A percentile compares a stretch with the other conserved stretches of the same genome.
Evolutionary conservation across 2,888 invertebrate genomes (phyloP).

Genomic region (Miltochrista miniata): DNA sequence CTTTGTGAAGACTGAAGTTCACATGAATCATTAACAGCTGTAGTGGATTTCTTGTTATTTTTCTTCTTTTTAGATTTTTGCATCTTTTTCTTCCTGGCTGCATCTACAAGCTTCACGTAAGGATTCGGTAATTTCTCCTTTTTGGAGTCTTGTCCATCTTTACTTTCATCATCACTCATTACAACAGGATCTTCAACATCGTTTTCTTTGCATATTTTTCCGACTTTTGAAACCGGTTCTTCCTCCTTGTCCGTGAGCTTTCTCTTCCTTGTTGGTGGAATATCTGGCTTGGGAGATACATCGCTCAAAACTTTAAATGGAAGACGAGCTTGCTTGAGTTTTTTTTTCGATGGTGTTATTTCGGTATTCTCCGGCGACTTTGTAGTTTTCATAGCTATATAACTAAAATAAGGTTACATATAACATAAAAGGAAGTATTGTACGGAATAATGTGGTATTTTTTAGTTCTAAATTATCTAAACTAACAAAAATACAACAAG

Average conservation of each 20-base stretch:
- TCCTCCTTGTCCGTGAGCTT: conserved; percentile 67
- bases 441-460: conserved; percentile 16
- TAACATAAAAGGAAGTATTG: conserved; percentile 28
- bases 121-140: conserved; percentile 60
- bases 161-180: conserved; percentile 72
- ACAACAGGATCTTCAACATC: conserved; percentile 57
- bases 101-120: conserved; percentile 70
- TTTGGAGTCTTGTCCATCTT: conserved; percentile 40
- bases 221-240: conserved; percentile 64
- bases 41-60: conserved; percentile 34
- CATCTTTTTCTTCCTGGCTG: conserved; percentile 67
- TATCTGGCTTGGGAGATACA: conserved; percentile 58
- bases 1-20: conserved; percentile 28
- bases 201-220: conserved; percentile 71
- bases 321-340: conserved; percentile 84
- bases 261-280: conserved; percentile 66
- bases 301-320: conserved; percentile 83
- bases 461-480: conserved; percentile 30
- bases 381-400: conserved; percentile 65
- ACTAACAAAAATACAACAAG: conserved; percentile 42
- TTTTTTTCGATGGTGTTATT: conserved; percentile 80
- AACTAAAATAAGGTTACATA: conserved; percentile 18
- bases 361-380: conserved; percentile 64
- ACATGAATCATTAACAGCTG: conserved; percentile 25
- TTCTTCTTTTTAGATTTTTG: conserved; percentile 62